Conservation (phyloP, 2,888 invertebrate species). For the Psylliodes chrysocephalus region DNA sequence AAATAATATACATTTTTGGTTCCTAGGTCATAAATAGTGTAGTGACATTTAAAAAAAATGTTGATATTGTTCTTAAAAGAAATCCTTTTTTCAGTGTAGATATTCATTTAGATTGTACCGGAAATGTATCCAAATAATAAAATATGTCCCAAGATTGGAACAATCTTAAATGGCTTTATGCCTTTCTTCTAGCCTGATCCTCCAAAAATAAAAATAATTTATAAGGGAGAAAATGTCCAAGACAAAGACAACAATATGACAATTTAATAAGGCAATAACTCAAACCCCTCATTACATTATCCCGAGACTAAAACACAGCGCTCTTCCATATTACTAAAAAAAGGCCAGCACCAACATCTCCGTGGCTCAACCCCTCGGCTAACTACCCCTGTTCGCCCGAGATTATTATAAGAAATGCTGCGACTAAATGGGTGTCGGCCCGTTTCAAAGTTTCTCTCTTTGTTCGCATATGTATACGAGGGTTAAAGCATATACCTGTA, state of each 20-base stretch:
- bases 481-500: too few species aligned
- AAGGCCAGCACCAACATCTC: conserved; percentile 47
- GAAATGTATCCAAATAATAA: too few species aligned
- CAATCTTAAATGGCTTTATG: conserved; percentile 1
- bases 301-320: conserved; percentile 57
- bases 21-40: too few species aligned
- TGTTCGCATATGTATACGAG: conserved; percentile 40
- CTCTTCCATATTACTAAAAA: conserved; percentile 57
- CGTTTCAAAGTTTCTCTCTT: conserved; percentile 49
- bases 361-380: conserved; percentile 49
- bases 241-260: conserved; percentile 48
- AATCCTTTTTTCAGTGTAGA: too few species aligned
- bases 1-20: too few species aligned
- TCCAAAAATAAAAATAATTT: conserved; percentile 34
- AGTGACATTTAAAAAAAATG: too few species aligned
- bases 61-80: too few species aligned
- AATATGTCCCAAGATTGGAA: too few species aligned
- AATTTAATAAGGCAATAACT: conserved; percentile 60
- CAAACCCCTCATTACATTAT: conserved; percentile 61
- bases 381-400: conserved; percentile 57
- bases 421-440: conserved; percentile 62
- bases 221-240: conserved; percentile 26
- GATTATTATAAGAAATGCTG: conserved; percentile 63
- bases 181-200: background rate
- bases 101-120: too few species aligned